Percentiles rank a stretch among this genome's conserved stretches.
Conservation (phyloP, 2,888 invertebrate species). For the Machimus atricapillus region DNA sequence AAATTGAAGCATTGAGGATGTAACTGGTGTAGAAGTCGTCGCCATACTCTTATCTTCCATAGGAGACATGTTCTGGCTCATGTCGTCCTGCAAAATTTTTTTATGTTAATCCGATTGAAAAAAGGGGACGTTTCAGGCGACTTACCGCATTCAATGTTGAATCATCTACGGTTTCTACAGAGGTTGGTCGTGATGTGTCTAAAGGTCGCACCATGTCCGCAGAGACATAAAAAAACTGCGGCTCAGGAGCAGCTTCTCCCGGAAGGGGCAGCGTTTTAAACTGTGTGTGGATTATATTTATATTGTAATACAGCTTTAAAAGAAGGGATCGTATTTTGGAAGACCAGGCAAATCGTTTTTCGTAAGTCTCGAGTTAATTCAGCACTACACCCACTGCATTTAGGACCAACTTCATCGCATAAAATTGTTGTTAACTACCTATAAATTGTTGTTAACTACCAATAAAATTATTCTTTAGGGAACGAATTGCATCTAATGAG, state of each 20-base stretch:
- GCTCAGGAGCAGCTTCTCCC: constrained; percentile 76
- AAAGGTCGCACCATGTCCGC: constrained; percentile 65
- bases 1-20: not conserved
- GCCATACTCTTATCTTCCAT: constrained; percentile 18
- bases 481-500: too few species aligned
- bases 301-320: not conserved
- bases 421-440: too few species aligned
- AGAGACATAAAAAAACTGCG: constrained; percentile 80
- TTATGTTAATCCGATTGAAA: not conserved
- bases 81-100: constrained; percentile 35
- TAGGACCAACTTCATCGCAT: too few species aligned
- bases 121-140: not conserved
- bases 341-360: not conserved
- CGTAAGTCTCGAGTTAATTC: not conserved
- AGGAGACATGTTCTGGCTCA: constrained; percentile 34
- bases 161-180: constrained; percentile 61
- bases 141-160: constrained; percentile 48
- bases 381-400: too few species aligned
- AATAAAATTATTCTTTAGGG: too few species aligned
- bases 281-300: constrained; percentile 38
- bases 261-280: constrained; percentile 61
- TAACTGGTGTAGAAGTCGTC: constrained; percentile 39
- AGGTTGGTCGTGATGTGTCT: constrained; percentile 60
- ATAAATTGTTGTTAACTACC: too few species aligned
- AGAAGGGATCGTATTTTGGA: not conserved